These are phyloP conservation scores for Abrostola triplasia DNA, from an alignment of 2,888 invertebrate genomes.

Conservation along the genomic window DNA sequence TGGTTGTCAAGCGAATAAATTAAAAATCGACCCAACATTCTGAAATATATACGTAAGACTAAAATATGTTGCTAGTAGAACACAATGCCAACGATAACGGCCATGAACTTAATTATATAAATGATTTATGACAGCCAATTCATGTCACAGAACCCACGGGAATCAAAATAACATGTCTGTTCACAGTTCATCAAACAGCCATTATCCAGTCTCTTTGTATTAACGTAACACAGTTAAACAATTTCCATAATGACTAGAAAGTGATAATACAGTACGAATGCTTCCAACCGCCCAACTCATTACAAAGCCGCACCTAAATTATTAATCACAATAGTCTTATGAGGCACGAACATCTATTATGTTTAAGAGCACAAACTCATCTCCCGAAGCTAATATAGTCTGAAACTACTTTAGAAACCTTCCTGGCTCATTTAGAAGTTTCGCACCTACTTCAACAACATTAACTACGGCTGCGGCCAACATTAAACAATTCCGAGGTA, in stretches of 20 bases:
- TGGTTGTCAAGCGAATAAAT: no score
- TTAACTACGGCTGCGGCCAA: constrained; percentile 38
- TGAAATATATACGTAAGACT: no score
- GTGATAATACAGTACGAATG: constrained; percentile 18
- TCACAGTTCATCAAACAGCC: constrained; percentile 27
- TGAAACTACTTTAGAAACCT: constrained; percentile 59
- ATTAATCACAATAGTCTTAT: constrained; percentile 26
- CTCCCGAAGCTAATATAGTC: constrained; percentile 47
- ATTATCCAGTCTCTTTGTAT: constrained; percentile 10
- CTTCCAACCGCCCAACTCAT: constrained; percentile 19
- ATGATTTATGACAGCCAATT: constrained; percentile 5
- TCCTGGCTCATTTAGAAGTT: constrained; percentile 68
- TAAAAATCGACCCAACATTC: no score
- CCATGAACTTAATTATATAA: not conserved
- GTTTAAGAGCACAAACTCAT: constrained; percentile 46
- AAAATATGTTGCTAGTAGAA: no score
- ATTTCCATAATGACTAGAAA: constrained; percentile 19
- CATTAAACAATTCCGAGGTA: constrained; percentile 47
- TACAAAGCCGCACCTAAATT: constrained; percentile 19
- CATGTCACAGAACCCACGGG: not conserved
- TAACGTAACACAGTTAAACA: constrained; percentile 7
- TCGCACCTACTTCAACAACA: constrained; percentile 56
- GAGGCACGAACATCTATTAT: constrained; percentile 17
- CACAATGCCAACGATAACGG: not conserved
- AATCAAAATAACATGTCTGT: constrained; percentile 14